Base-by-base conservation (phyloP, 2,113 vertebrate genomes). In the Dicaeum eximium region DNA sequence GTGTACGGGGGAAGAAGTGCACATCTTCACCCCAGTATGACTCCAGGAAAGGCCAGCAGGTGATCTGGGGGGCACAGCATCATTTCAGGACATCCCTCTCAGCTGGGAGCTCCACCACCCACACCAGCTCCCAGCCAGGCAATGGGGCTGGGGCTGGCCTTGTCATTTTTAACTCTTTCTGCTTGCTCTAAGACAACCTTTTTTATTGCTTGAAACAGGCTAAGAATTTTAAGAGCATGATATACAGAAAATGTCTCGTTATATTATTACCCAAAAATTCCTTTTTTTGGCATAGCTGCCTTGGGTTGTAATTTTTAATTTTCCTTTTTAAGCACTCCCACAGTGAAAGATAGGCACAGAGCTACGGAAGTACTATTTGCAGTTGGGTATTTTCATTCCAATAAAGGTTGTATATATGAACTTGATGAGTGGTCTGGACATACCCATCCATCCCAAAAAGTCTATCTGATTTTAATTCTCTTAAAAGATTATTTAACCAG, bases 401-500 rank as follows among this genome's bases (percentile, higher is more conserved):
- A 20, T 78, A 73, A 86, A 86, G 40, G 40, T 64, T 93, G 53
- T 48, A 50, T 19, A 47, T 44, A 88, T 72, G 51, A 88, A 86
- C 18, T 70, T 67, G 72, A 72, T 71, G 75, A 96, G 77, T 74
- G 70, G 69, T 69, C 72, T 84, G 86, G 67, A 74, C 61, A 72
- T 71, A 94, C 3, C 45, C 72, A 93, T 86, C 90, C 38, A 90
- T 79, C 82, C 86, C 64, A 27, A 90, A 85, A 92, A 88, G 67
- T 88, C 82, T 85, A 90, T 86, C 75, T 71, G 69, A 94, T 75
- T 96, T 96, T 93, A 93, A 94, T 88, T 96, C 80, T 86, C 86
- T 93, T 84, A 72, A 78, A 90, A 88, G 90, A 96, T 92, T 90
- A 81, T 96, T 95, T 94, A 94, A 88, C 75, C 90, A 86, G 69